phyloP scores from a whole-genome alignment of 1,140 invertebrate genomes.

The Drosophila ananassae region DNA sequence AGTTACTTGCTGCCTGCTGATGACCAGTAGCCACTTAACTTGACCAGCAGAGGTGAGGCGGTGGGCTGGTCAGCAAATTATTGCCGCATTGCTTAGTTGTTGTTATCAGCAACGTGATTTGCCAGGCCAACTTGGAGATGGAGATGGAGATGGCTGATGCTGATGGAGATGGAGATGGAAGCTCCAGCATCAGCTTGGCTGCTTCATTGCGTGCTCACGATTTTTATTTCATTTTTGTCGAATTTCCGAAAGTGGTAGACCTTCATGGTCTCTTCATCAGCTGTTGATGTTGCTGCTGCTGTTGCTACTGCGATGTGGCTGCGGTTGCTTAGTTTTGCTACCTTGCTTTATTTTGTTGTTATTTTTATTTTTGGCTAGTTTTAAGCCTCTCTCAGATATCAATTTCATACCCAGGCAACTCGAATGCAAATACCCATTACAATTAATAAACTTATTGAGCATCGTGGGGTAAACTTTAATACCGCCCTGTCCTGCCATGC shows the following conservation, averaged over 20 bases:
- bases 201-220: conserved; percentile 63
- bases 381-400: conserved; percentile 61
- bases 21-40: conserved; percentile 74
- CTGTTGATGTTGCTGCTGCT: conserved; percentile 42
- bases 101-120: conserved; percentile 79
- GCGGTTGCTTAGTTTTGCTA: conserved; percentile 64
- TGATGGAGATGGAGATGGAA: conserved; percentile 36
- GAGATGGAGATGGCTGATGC: conserved; percentile 22
- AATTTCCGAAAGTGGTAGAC: conserved; percentile 82
- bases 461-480: conserved; percentile 37
- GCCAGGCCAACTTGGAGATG: conserved; percentile 52
- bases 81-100: conserved; percentile 78
- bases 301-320: conserved; percentile 24
- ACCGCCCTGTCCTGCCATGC: not conserved
- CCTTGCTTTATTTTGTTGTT: conserved; percentile 34
- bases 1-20: conserved; percentile 65
- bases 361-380: conserved; percentile 5
- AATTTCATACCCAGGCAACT: conserved; percentile 76
- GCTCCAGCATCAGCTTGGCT: conserved; percentile 41
- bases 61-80: conserved; percentile 60
- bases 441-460: conserved; percentile 58
- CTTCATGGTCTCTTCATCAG: conserved; percentile 66
- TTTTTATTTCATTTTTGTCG: conserved; percentile 63
- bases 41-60: conserved; percentile 12
- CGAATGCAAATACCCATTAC: conserved; percentile 28